Evolutionary conservation across 2,888 invertebrate genomes (phyloP).

Genomic region (Lypha dubia): DNA sequence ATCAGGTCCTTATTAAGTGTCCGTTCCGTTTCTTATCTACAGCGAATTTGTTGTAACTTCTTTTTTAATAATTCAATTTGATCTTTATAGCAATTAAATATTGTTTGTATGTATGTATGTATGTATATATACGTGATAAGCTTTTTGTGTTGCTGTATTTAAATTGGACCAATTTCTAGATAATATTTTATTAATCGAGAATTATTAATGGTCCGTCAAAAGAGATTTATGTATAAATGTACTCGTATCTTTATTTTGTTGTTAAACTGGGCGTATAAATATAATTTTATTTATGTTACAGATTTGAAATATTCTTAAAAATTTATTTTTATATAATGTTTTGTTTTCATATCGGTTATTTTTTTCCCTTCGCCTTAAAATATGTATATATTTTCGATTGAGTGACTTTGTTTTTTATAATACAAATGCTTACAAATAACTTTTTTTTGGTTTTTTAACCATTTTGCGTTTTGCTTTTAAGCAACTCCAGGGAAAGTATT

Average conservation of each 20-base stretch:
- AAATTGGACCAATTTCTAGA: background rate
- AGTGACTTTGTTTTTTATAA: background rate
- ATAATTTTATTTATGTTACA: background rate
- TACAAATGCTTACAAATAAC: background rate
- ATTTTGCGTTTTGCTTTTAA: background rate
- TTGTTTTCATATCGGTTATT: background rate
- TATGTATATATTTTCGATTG: background rate
- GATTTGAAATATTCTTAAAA: background rate
- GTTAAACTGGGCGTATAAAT: constrained; percentile 6
- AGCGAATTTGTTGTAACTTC: no score
- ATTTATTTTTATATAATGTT: background rate
- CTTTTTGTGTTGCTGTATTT: background rate
- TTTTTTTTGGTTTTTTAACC: background rate
- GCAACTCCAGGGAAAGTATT: background rate
- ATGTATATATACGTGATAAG: background rate
- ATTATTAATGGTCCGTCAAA: constrained; percentile 1
- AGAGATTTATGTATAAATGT: background rate
- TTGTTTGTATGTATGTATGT: no score
- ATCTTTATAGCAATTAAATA: no score
- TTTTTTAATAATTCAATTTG: no score
- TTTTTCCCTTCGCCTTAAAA: background rate
- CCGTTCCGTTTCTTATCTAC: no score
- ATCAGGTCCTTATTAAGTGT: no score
- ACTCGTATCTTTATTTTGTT: no score
- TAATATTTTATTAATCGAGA: background rate